phyloP scores from a whole-genome alignment of 2,888 invertebrate genomes.

The Furcula furcula region DNA sequence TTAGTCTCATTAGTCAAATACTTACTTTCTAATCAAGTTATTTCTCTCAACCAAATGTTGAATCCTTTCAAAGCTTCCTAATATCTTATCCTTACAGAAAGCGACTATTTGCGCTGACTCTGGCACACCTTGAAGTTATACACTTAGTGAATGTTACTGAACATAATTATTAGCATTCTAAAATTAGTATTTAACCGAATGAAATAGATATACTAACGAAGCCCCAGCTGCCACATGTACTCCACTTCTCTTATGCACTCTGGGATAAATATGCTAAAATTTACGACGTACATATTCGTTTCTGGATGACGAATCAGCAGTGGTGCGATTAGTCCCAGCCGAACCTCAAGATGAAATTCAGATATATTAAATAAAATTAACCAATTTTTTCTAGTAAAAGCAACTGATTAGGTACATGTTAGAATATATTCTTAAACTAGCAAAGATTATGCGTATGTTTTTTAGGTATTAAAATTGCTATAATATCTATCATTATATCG shows the following conservation, averaged over 20 bases:
- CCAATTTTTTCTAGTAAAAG: too few species aligned
- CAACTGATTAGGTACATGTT: too few species aligned
- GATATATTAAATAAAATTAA: background rate
- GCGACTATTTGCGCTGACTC: slow-evolving; percentile 88
- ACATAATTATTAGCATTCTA: too few species aligned
- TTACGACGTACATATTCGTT: slow-evolving; percentile 84
- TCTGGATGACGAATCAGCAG: slow-evolving; percentile 85
- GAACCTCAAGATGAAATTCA: slow-evolving; percentile 65
- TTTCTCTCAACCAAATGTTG: slow-evolving; percentile 84
- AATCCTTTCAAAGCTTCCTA: slow-evolving; percentile 82
- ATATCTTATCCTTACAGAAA: slow-evolving; percentile 86
- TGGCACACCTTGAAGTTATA: slow-evolving; percentile 89
- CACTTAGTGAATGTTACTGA: too few species aligned
- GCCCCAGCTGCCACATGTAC: slow-evolving; percentile 88
- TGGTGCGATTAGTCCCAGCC: slow-evolving; percentile 85
- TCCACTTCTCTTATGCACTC: slow-evolving; percentile 91
- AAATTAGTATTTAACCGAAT: too few species aligned
- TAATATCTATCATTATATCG: too few species aligned
- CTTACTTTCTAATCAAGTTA: slow-evolving; percentile 75
- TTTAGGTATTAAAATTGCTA: too few species aligned
- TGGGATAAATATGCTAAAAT: slow-evolving; percentile 87
- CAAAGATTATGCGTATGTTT: too few species aligned
- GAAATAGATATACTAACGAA: slow-evolving; percentile 74
- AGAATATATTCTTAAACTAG: too few species aligned
- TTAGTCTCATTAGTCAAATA: too few species aligned